Conservation (phyloP, 2,888 invertebrate species). For the Himalopsyche tibetana region DNA sequence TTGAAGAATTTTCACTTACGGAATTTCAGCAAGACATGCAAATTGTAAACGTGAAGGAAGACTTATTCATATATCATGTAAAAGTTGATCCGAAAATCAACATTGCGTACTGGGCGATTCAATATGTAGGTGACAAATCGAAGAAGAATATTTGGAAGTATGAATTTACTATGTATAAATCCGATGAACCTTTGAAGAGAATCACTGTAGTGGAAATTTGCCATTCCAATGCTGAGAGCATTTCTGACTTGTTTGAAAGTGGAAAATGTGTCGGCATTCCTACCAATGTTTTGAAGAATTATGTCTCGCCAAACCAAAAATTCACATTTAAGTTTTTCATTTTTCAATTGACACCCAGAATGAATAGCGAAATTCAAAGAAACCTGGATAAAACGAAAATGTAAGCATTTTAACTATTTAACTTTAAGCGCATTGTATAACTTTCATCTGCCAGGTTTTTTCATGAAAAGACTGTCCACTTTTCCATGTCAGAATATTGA, state of each 20-base stretch:
- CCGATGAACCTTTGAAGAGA: not conserved
- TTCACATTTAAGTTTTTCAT: constrained; percentile 1
- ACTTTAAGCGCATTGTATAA: too few species aligned
- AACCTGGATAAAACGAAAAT: not conserved
- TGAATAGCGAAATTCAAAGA: not conserved
- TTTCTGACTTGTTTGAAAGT: constrained; percentile 4
- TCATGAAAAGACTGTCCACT: too few species aligned
- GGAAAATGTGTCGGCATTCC: constrained; percentile 44
- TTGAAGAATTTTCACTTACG: not conserved
- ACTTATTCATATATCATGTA: not conserved
- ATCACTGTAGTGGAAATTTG: constrained; percentile 12
- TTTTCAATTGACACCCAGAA: not conserved
- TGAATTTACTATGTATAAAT: constrained; percentile 45
- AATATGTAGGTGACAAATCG: constrained; percentile 8
- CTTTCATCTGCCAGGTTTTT: too few species aligned
- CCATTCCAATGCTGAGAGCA: not conserved
- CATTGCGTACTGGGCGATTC: constrained; percentile 41
- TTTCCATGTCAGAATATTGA: too few species aligned
- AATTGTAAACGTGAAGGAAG: not conserved
- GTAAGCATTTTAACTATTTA: not conserved
- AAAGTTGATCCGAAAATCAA: not conserved
- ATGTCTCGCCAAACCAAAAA: not conserved
- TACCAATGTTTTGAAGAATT: constrained; percentile 39
- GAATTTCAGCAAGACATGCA: constrained; percentile 7
- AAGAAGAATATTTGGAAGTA: constrained; percentile 42